phyloP scores from a whole-genome alignment of 1,140 invertebrate genomes.

The Aphaenogaster rudis region DNA sequence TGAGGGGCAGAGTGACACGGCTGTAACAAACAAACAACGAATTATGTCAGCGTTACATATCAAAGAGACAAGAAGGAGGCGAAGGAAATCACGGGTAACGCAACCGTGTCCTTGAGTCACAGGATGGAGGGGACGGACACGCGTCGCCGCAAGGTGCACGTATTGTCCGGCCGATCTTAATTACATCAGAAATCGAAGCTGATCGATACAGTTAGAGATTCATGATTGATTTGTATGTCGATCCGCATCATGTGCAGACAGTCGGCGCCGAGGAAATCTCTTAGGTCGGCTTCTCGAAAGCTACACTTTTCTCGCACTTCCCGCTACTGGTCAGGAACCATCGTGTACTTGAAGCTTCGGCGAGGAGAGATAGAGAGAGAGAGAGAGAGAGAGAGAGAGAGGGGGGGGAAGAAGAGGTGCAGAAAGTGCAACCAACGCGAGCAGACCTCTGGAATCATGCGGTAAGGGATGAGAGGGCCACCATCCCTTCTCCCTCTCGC shows the following conservation, averaged over 20 bases:
- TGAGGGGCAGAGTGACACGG: conserved; percentile 91
- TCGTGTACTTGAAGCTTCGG: neutral
- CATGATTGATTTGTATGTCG: neutral
- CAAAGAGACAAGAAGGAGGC: neutral
- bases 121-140: neutral
- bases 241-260: neutral
- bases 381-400: neutral
- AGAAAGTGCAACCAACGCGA: conserved; percentile 37
- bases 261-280: neutral
- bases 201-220: conserved; percentile 33
- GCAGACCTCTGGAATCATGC: conserved; percentile 32
- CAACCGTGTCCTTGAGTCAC: conserved; percentile 67
- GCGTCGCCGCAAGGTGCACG: neutral
- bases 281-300: neutral
- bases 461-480: conserved; percentile 71
- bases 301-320: neutral
- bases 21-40: conserved; percentile 88
- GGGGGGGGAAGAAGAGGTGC: neutral
- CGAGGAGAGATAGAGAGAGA: neutral
- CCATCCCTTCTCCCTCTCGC: neutral
- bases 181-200: conserved; percentile 34
- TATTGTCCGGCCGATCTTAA: conserved; percentile 25
- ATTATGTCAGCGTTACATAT: conserved; percentile 62
- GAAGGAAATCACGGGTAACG: conserved; percentile 8
- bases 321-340: neutral